Evolutionary conservation across 2,113 vertebrate species (phyloP), one percentile per base, ranked within the genome.

Genomic region (Budorcas taxicolor): DNA sequence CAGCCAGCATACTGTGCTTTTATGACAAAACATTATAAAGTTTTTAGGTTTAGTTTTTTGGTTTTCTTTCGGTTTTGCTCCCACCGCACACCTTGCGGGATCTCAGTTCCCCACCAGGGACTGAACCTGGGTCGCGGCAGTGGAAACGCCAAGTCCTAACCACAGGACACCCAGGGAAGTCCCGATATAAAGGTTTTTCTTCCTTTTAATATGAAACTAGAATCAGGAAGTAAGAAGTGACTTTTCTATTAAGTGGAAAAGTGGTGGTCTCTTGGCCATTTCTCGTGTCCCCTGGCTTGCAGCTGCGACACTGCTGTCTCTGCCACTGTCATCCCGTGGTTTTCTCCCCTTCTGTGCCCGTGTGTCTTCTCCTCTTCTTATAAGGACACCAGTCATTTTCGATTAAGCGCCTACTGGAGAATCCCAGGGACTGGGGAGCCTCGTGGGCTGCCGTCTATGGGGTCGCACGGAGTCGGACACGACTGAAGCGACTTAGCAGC

Each of bases 41-140:
- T 10, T 55, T 55, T 74, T 47, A 27, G 43, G 17, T 47, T 31
- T 80, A 16, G 14, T 17, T 67, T 43, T 11, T 55, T 47, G 7
- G 15, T 31, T 47, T 47, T 47, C 45, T 47, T 78, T 80, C 19
- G 43, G 10, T 80, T 80, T 80, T 80, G 78, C 29, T 16, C 78
- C 14, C 5, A 17, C 78, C 0, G 0, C 29, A 47, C 29, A 47
- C 29, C 78, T 81, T 12, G 2, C 0, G 1, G 45, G 29, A 50
- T 81, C 45, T 81, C 45, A 50, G 45, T 80, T 80, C 45, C 45
- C 45, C 8, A 50, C 29, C 27, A 50, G 29, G 29, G 29, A 50
- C 29, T 81, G 78, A 81, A 33, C 45, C 45, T 45, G 27, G 43
- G 43, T 36, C 0, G 19, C 67, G 23, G 67, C 45, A 80, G 76